Evolutionary conservation across 1,140 invertebrate genomes (phyloP).

Genomic region (Drosophila paulistorum): DNA sequence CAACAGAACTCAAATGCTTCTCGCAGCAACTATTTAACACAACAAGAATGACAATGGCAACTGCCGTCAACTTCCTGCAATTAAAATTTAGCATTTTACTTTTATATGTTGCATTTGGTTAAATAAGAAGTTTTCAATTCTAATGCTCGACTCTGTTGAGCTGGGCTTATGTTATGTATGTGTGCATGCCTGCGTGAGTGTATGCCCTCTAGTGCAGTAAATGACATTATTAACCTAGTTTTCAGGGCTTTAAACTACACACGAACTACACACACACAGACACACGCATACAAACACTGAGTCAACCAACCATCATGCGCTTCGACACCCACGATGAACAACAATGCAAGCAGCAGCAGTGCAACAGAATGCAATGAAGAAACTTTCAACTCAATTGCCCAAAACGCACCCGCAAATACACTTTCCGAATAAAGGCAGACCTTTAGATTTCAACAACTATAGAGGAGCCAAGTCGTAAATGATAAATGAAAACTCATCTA

Average conservation of each 20-base stretch:
- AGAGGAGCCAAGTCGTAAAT: too few species aligned
- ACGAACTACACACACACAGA: constrained; percentile 25
- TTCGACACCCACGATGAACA: constrained; percentile 68
- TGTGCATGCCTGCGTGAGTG: constrained; percentile 16
- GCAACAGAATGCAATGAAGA: constrained; percentile 2
- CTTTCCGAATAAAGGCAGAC: background rate
- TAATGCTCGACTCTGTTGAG: constrained; percentile 33
- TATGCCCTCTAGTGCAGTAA: constrained; percentile 65
- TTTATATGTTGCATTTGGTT: constrained; percentile 32
- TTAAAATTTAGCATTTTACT: constrained; percentile 50
- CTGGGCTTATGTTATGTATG: constrained; percentile 41
- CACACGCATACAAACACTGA: constrained; percentile 23
- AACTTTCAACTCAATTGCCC: background rate
- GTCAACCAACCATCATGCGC: constrained; percentile 53
- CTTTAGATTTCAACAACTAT: too few species aligned
- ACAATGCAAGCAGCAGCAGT: constrained; percentile 17
- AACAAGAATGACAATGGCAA: constrained; percentile 30
- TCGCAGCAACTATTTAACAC: constrained; percentile 20
- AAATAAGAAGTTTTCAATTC: constrained; percentile 50
- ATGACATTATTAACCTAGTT: constrained; percentile 80
- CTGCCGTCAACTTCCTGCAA: constrained; percentile 47
- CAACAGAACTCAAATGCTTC: constrained; percentile 34
- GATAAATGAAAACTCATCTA: too few species aligned
- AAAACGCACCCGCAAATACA: background rate
- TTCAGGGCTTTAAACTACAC: constrained; percentile 55